Percentiles rank a stretch among this genome's conserved stretches.
These are phyloP conservation scores for Dynastes hyllus DNA, from an alignment of 2,888 invertebrate genomes.

Conservation along the genomic window DNA sequence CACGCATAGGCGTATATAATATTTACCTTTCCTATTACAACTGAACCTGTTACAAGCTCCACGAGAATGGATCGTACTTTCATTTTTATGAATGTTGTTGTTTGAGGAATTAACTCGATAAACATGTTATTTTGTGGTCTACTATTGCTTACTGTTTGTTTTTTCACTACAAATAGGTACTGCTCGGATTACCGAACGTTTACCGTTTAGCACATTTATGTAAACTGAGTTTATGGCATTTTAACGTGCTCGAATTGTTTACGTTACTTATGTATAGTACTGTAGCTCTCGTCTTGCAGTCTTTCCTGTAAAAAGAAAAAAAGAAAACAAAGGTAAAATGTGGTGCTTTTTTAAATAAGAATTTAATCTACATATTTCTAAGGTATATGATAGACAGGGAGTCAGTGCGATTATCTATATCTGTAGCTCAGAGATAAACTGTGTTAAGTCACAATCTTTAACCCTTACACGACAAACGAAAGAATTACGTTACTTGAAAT, in stretches of 20 bases:
- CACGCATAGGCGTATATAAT: conserved; percentile 9
- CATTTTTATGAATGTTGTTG: conserved; percentile 39
- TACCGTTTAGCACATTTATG: conserved; percentile 30
- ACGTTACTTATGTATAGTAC: background rate
- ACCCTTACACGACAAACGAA: too few species aligned
- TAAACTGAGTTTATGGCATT: conserved; percentile 22
- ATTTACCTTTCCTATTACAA: conserved; percentile 41
- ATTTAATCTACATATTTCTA: too few species aligned
- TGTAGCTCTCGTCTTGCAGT: background rate
- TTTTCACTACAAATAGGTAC: conserved; percentile 25
- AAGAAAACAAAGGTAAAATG: too few species aligned
- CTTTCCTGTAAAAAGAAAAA: background rate
- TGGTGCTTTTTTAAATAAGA: too few species aligned
- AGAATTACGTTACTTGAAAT: too few species aligned
- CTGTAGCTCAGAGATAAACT: too few species aligned
- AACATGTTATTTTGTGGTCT: conserved; percentile 11
- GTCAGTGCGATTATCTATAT: too few species aligned
- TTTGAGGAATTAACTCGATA: conserved; percentile 30
- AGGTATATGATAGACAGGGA: too few species aligned
- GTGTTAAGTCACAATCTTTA: too few species aligned
- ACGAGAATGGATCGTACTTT: conserved; percentile 32
- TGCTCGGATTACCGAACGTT: conserved; percentile 12
- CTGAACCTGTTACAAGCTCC: conserved; percentile 39
- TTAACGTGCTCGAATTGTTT: background rate
- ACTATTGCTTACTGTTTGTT: conserved; percentile 14